Conservation (phyloP, 2,888 invertebrate genomes). For the Leptinotarsa haldemani region DNA sequence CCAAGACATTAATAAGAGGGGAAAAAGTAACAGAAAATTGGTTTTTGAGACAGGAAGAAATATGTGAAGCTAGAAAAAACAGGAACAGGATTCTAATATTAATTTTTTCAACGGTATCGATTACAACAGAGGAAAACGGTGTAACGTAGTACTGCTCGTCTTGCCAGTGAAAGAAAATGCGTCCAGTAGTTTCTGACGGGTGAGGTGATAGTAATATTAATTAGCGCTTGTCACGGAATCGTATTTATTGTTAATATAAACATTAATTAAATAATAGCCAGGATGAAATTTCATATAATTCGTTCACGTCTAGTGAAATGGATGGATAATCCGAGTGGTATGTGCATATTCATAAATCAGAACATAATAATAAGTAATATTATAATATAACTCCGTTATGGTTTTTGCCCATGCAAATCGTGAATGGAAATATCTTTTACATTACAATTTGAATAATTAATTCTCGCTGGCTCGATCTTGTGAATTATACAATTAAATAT, state of each 20-base stretch:
- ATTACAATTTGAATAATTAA: constrained; percentile 58
- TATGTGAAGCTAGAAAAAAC: no score
- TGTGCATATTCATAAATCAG: constrained; percentile 44
- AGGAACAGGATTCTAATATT: no score
- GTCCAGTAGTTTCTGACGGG: not conserved
- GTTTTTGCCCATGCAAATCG: constrained; percentile 60
- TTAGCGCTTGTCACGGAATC: constrained; percentile 26
- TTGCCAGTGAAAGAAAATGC: not conserved
- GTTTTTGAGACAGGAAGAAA: no score
- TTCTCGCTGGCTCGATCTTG: constrained; percentile 41
- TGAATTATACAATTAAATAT: constrained; percentile 50
- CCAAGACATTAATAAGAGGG: no score
- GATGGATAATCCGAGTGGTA: constrained; percentile 28
- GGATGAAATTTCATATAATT: constrained; percentile 44
- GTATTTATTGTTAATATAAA: constrained; percentile 27
- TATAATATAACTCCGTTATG: constrained; percentile 52
- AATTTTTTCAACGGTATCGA: no score
- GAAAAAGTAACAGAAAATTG: no score
- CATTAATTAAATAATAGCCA: constrained; percentile 38
- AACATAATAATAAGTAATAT: constrained; percentile 38
- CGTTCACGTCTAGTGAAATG: constrained; percentile 46
- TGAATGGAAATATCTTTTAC: constrained; percentile 52
- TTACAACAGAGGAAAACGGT: no score
- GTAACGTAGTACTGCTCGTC: no score
- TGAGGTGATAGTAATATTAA: constrained; percentile 28